Base-by-base conservation (phyloP, 1,140 invertebrate genomes). In the Nasonia giraulti region DNA sequence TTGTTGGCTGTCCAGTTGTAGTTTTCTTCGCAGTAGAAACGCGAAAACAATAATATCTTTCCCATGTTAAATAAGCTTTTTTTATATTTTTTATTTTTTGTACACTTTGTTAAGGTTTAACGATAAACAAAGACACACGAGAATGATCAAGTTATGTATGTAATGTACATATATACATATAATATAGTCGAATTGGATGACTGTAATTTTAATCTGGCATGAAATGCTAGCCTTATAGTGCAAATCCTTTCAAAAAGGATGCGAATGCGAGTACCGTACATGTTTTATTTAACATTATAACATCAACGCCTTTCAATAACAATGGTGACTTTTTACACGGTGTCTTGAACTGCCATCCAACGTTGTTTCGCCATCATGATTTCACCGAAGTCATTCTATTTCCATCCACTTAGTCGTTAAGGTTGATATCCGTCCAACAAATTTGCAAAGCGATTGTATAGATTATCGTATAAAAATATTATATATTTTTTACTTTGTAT, bases 1-100 rank as follows among this genome's bases (percentile, higher is more conserved):
- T 55, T 82, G 69, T 83, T 86, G 74, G 82, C 82, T 86, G 80
- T 79, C 77, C 75, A 82, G 80, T 81, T 40, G 27, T 83, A 83
- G 73, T 33, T 69, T 62, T 69, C 23, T 71, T 78, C 11, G n/a
- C 50, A 78, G 17, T 78, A 78, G 40, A 31, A 82, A 33, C 33
- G 55, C 23, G 20, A 66, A 74, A 66, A 76, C 20, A 76, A 33
- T 14, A 66, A 73, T 73, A 82, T 47, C 27, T 31, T 77, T 86
- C 62, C 31, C 7, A 73, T 74, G 23, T 74, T 71, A 75, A 73
- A 76, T 79, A 78, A 79, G 14, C 40, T 82, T 82, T 69, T 27
- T 79, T 68, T 27, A 73, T 74, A 80, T 69, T 80, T 82, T 86
- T 85, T 44, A 75, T 80, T 80, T 76, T 80, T 44, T 69, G 50